Evolutionary conservation across 1,140 invertebrate species (phyloP), one percentile per base, ranked within the genome.

Genomic region (Andrena cerasifolii): DNA sequence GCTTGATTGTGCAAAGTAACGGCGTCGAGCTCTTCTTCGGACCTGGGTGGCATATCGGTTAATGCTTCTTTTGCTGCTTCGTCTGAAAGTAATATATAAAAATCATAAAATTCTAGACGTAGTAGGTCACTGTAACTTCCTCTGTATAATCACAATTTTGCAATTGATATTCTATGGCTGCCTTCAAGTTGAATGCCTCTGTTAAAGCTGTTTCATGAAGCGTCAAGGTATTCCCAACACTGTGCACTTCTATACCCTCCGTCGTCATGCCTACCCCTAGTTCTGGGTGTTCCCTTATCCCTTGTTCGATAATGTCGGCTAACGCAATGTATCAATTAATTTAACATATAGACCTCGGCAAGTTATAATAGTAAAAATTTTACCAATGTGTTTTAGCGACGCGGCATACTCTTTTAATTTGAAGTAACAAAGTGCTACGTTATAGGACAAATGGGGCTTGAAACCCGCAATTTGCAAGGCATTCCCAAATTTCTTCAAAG

Each of bases 1-100:
- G 99, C 99, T 93, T 99, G 97, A 91, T 99, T 99, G 88, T 99
- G 99, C 7, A 99, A 93, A 28, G 99, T 99, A 0, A 99, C 98
- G 21, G 98, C 98, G 93, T 99, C 99, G 73, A 99, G 92, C 93
- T 99, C 99, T 89, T 99, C 98, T 92, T 99, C 99, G 10, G 97
- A 96, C 80, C 97, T 92, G 0, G 99, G 99, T 31, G 99, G 99
- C 97, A 99, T 99, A 91, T 99, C 99, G 0, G 97, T 97, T 56
- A 99, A 92, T 0, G 99, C 98, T 93, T 99, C 98, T 89, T 96
- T 95, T 12, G 99, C 98, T 24, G 96, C 96, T 84, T 98, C 97
- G 89, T 96, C 96, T 97, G 85, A 65, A 89, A 92, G 77, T 21
- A 56, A 28, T 75, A 79, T 24, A 79, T 63, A 45, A 80, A 14